Evolutionary conservation across 2,797 vertebrate species (phyloP).

Genomic region (Enteromius fasciolatus): DNA sequence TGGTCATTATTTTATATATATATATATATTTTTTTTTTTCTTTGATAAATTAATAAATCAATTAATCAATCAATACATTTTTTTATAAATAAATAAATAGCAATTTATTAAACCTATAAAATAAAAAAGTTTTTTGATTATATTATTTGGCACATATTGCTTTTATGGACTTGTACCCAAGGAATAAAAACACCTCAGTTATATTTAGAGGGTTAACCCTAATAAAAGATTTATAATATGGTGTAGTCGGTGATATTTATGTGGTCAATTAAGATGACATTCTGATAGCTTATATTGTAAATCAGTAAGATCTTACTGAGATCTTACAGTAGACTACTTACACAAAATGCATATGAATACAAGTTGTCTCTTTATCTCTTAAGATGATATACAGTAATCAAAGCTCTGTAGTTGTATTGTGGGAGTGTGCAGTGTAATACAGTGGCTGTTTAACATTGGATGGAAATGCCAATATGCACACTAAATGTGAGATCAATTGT

Average conservation of each 20-base stretch:
- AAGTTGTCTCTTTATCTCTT: not conserved
- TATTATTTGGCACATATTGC: not conserved
- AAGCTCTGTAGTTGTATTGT: not conserved
- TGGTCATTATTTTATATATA: not conserved
- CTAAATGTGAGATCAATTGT: not conserved
- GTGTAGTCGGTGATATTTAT: not conserved
- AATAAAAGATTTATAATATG: not conserved
- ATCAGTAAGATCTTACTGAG: not conserved
- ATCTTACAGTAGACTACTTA: not conserved
- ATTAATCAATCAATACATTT: too few relatives aligned
- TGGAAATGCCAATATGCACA: not conserved
- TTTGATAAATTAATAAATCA: too few relatives aligned
- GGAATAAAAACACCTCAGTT: not conserved
- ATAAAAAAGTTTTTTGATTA: not conserved
- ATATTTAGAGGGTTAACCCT: not conserved
- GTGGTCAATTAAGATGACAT: not conserved
- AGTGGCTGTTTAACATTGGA: not conserved
- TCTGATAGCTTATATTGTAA: not conserved
- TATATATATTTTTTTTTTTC: too few relatives aligned
- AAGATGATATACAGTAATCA: not conserved
- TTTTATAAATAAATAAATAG: too few relatives aligned
- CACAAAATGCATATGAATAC: not conserved
- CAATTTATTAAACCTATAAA: too few relatives aligned
- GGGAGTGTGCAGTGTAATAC: not conserved
- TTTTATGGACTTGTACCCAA: not conserved